Evolutionary conservation across 1,140 invertebrate species (phyloP).

Genomic region (Hylaeus volcanicus): DNA sequence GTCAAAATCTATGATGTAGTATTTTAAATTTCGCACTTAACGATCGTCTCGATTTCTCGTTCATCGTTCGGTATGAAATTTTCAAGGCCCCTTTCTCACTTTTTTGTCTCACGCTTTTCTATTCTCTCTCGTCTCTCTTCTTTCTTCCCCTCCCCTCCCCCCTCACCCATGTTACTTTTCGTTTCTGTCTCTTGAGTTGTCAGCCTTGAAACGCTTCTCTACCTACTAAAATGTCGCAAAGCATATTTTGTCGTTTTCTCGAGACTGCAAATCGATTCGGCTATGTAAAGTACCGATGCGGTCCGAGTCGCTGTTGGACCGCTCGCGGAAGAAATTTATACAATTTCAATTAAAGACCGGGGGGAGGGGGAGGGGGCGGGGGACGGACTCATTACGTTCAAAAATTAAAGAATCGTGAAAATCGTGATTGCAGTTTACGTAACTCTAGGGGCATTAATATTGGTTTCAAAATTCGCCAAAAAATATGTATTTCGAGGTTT

Average conservation of each 20-base stretch:
- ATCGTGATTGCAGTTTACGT: no score
- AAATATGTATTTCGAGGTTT: no score
- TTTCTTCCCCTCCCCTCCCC: background rate
- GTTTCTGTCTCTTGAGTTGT: background rate
- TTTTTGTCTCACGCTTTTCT: background rate
- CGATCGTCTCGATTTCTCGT: no score
- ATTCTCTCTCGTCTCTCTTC: slow-evolving; percentile 11
- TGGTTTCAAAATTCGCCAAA: no score
- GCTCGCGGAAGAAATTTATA: no score
- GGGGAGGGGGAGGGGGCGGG: no score
- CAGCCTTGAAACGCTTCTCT: slow-evolving; percentile 18
- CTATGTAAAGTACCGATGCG: background rate
- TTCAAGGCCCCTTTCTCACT: slow-evolving; percentile 9
- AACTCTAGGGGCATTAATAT: no score
- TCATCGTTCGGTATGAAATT: slow-evolving; percentile 21
- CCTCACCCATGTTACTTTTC: background rate
- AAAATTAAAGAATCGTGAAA: no score
- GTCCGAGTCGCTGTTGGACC: no score
- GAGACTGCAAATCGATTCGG: slow-evolving; percentile 36
- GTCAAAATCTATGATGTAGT: background rate
- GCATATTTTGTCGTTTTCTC: slow-evolving; percentile 11
- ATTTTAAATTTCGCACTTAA: background rate
- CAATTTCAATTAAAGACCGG: no score
- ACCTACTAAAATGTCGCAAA: slow-evolving; percentile 9
- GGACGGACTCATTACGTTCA: no score